These are phyloP conservation scores for Chamaetylas fuelleborni DNA, from an alignment of 2,113 vertebrate species.

Conservation along the genomic window DNA sequence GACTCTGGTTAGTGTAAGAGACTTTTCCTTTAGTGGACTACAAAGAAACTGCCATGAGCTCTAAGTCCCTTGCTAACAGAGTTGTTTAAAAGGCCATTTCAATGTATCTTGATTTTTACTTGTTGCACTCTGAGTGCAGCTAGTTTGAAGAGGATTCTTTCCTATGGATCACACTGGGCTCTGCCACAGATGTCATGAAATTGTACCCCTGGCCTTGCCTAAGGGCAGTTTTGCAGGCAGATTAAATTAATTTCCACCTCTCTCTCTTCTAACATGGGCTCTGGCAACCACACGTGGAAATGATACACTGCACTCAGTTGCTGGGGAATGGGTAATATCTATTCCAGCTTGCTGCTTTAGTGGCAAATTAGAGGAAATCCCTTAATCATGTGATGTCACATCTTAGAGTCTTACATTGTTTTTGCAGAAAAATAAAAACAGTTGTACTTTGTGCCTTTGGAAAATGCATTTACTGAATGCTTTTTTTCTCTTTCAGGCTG, in stretches of 20 bases:
- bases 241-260: not conserved
- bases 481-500: not conserved
- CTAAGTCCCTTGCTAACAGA: not conserved
- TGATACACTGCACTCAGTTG: not conserved
- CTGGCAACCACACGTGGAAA: rapidly evolving
- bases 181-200: not conserved
- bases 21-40: not conserved
- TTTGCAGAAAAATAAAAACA: not conserved
- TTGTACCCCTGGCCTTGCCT: not conserved
- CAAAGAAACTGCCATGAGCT: not conserved
- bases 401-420: not conserved
- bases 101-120: not conserved
- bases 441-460: not conserved
- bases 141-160: not conserved
- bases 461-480: not conserved
- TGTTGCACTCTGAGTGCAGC: rapidly evolving
- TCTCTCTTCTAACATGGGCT: not conserved
- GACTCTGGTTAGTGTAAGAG: not conserved
- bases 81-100: not conserved
- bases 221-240: not conserved
- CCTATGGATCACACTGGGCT: not conserved
- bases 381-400: not conserved
- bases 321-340: rapidly evolving
- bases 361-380: not conserved
- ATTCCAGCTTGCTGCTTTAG: not conserved